Base-by-base conservation (phyloP, 2,888 invertebrate genomes). In the Choreutis nemorana region DNA sequence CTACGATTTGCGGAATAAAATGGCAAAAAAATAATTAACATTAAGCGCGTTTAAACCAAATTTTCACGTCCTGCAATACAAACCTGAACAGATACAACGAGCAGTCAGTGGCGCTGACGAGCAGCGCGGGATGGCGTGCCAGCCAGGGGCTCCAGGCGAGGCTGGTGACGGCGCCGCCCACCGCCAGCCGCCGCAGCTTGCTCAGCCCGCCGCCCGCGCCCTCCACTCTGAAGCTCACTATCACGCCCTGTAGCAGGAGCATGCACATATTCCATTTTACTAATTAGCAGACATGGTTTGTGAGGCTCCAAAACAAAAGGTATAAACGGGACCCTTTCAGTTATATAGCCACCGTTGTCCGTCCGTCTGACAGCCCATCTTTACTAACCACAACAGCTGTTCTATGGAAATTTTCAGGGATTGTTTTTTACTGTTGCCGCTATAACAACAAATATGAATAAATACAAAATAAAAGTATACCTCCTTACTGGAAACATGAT, bases 81-180 rank as follows among this genome's bases (percentile, higher is more conserved):
- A 13, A 43, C 82, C 79, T 42, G 64, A 85, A 91, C 14, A 93
- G 63, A 36, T 86, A 84, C 7, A 93, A 81, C 15, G 86, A 82
- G 77, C 91, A 88, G 46, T 88, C 84, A 4, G 89, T 86, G 45
- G 87, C 86, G 71, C 90, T 92, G 37, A 89, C 88, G 11, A 94
- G 80, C 31, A 94, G 68, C 26, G 87, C 86, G 20, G 91, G 91
- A 59, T 91, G 90, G 3, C 91, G 68, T 47, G 89, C 91, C 31
- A 91, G 85, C 91, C 91, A 92, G 5, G 90, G 86, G 50, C 90
- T 81, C 77, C 89, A 90, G 41, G 87, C 86, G 32, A 93, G 81
- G 63, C 88, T 86, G 3, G 89, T 86, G 31, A 92, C 83, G 29
- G 87, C 81, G 43, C 83, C 84, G 50, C 72, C 85, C 48, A 85